Base-by-base conservation (phyloP, 2,888 invertebrate species). In the Heliconius hortense region DNA sequence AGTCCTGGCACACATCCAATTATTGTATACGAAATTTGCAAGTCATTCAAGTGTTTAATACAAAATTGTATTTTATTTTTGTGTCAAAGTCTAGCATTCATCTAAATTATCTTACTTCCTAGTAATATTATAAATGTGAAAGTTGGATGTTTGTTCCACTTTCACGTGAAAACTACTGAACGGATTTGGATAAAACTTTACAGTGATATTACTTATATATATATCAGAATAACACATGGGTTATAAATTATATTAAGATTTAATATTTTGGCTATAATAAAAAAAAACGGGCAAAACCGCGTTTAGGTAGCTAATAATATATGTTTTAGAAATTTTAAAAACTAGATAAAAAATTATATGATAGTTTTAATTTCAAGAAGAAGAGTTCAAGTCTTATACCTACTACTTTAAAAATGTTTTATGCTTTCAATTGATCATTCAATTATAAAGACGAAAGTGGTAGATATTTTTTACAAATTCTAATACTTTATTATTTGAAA, bases 11-110 rank as follows among this genome's bases (percentile, higher is more conserved):
- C 35, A 64, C 35, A 64, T 64, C 24, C 64, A 66, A 39, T 66
- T 66, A 66, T 15, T 24, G 1, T 39, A 24, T 2, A 35, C 64
- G 24, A 64, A 39, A 64, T 39, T 39, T 64, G 64, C 24, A 15
- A 64, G 39, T 64, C 64, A 64, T 8, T 39, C 28, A 28, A 21
- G 10, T 31, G 13, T 39, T 39, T 64, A 24, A 24, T 64, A 64
- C 35, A 39, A 66, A 66, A 66, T 66, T 39, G 24, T 24, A 39
- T 24, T 39, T 39, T n/a, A 64, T 39, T 66, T 63, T 66, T 39
- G 13, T 13, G n/a, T 64, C 31, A 5, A 24, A 64, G 64, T 66
- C 39, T 66, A 66, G 24, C 39, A 39, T 24, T 39, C 0, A 39
- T 24, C 11, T 66, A 15, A 24, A 13, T 2, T 15, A 39, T 66